A percentile compares a stretch with the other conserved stretches of the same genome.
phyloP scores from a whole-genome alignment of 1,140 invertebrate genomes.

The Atopsyche davidsoni region DNA sequence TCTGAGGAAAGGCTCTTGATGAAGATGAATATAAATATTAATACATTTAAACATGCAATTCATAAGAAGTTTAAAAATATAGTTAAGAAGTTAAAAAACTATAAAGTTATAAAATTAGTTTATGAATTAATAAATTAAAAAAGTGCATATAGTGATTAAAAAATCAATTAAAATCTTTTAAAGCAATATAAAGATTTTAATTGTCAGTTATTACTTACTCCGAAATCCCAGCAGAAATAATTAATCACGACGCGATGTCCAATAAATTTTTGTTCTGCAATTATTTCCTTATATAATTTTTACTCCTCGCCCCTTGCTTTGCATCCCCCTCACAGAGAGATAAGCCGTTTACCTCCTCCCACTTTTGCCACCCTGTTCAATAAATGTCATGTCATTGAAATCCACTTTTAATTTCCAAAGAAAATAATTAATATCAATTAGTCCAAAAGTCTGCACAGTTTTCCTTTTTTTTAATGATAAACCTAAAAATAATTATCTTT shows the following conservation, averaged over 20 bases:
- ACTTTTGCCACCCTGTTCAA: conserved; percentile 35
- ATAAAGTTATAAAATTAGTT: too few species aligned
- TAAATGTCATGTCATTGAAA: conserved; percentile 31
- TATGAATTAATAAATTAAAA: too few species aligned
- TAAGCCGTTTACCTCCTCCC: conserved; percentile 20
- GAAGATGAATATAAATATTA: too few species aligned
- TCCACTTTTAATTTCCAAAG: conserved; percentile 27
- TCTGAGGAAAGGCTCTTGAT: too few species aligned
- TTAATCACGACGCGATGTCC: conserved; percentile 34
- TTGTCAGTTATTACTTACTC: conserved; percentile 10
- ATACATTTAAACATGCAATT: too few species aligned
- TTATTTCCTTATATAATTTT: conserved; percentile 53
- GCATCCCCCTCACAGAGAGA: conserved; percentile 10
- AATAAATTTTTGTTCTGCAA: conserved; percentile 49
- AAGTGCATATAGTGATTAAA: too few species aligned
- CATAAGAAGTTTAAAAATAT: too few species aligned
- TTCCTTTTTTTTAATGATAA: conserved; percentile 5
- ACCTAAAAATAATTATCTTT: not conserved
- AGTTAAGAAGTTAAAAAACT: too few species aligned
- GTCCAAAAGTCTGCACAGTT: not conserved
- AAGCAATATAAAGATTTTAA: too few species aligned
- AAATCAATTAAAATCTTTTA: too few species aligned
- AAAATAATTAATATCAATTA: conserved; percentile 31
- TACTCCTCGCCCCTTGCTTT: conserved; percentile 16
- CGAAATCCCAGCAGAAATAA: conserved; percentile 9